Base-by-base conservation (phyloP, 2,113 vertebrate species). In the Myocastor coypus region DNA sequence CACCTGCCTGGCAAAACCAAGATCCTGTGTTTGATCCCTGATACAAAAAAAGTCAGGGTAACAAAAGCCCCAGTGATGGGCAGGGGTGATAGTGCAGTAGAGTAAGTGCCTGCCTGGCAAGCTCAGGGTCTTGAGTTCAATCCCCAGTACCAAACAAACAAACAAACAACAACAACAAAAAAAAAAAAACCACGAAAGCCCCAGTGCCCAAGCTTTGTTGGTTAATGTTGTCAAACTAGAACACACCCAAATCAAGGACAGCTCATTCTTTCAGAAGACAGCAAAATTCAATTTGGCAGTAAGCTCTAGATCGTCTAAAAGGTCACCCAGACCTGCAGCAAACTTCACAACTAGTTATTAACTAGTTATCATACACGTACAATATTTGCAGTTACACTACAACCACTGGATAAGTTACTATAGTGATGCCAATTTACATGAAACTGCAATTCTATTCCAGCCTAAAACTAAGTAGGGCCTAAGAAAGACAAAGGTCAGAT, bases 281-380 rank as follows among this genome's bases (percentile, higher is more conserved):
- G 42, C 28, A 91, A 55, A 88, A 94, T 84, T 71, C 77, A 80
- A 81, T 57, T 68, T 90, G 46, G 57, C 69, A 87, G 32, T 78
- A 94, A 90, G 14, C 81, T 90, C 12, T 55, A 71, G 12, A 69
- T 93, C 26, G 55, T 42, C 92, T 61, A 73, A 82, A 78, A 68
- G n/a, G 77, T 42, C 46, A 92, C 20, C 59, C 80, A 40, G n/a
- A 82, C 63, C 37, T 71, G 37, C 85, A 89, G 73, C 13, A 83
- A 69, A 88, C 50, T 57, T 92, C 52, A 83, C 61, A 88, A 83
- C 93, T 63, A 87, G 37, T 84, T 83, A 34, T 50, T 52, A 88
- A 83, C 93, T 63, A 87, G 37, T 84, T 83, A 34, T 50, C 82
- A 73, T 2, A 73, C 22, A 57, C 37, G 80, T 37, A 87, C 37